Evolutionary conservation across 2,888 invertebrate species (phyloP).

Genomic region (Eristalis intricaria): DNA sequence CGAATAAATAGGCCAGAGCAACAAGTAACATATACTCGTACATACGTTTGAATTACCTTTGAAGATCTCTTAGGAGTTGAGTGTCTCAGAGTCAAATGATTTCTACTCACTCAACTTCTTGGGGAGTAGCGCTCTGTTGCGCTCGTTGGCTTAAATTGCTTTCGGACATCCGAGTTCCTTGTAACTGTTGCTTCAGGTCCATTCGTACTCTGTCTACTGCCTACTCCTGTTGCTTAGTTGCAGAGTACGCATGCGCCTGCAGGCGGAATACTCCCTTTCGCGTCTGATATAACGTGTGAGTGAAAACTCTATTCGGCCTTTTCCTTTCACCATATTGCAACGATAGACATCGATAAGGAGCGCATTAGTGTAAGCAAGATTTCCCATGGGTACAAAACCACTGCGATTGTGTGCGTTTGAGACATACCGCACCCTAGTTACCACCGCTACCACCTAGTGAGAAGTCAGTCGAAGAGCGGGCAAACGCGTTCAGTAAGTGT

Average conservation of each 20-base stretch:
- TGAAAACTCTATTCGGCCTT: conserved; percentile 19
- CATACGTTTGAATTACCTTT: conserved; percentile 32
- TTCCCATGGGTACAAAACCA: conserved; percentile 56
- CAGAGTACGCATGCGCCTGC: conserved; percentile 35
- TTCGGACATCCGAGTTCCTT: conserved; percentile 48
- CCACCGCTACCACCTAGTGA: conserved; percentile 57
- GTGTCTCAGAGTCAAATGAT: conserved; percentile 22
- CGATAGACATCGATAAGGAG: conserved; percentile 44
- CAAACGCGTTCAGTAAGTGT: conserved; percentile 58
- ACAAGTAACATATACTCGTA: conserved; percentile 61
- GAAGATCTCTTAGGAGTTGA: conserved; percentile 41
- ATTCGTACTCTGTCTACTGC: neutral
- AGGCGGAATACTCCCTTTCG: conserved; percentile 40
- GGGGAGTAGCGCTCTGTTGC: neutral
- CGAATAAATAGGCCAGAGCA: conserved; percentile 63
- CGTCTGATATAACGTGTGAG: conserved; percentile 22
- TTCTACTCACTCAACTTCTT: conserved; percentile 39
- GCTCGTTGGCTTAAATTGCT: conserved; percentile 1
- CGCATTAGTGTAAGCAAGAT: conserved; percentile 63
- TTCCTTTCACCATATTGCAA: conserved; percentile 17
- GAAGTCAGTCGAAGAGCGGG: conserved; percentile 59
- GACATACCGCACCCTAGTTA: conserved; percentile 70
- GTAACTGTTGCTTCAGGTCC: conserved; percentile 59
- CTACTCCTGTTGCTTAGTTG: conserved; percentile 62
- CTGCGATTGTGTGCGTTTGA: conserved; percentile 55